These are phyloP conservation scores for Henricia sp. DNA, from an alignment of 53 echinoderm and acorn worm genomes.

Conservation along the genomic window DNA sequence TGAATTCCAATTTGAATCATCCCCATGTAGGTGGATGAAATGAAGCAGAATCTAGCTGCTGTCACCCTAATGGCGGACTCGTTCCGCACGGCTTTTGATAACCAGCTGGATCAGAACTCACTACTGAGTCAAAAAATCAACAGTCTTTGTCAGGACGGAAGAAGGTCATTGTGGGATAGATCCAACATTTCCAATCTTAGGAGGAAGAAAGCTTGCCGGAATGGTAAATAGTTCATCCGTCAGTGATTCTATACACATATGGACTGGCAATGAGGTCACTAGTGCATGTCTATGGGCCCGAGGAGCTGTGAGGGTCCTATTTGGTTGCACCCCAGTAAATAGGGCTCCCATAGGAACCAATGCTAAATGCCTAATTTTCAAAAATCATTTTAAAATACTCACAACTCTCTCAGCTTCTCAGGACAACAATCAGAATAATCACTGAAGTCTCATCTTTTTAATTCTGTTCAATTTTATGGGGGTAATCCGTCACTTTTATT, in stretches of 20 bases:
- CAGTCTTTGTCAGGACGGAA: constrained; percentile 10
- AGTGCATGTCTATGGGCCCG: too few relatives aligned
- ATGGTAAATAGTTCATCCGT: constrained; percentile 11
- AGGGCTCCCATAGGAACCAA: too few relatives aligned
- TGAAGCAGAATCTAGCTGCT: constrained; percentile 76
- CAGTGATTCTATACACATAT: neutral
- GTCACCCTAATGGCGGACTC: constrained; percentile 80
- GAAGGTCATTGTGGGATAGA: constrained; percentile 23
- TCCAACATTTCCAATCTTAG: neutral
- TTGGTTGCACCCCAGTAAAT: too few relatives aligned
- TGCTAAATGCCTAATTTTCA: too few relatives aligned
- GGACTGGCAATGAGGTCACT: neutral
- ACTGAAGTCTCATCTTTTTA: too few relatives aligned
- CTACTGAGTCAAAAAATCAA: constrained; percentile 62
- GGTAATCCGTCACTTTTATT: too few relatives aligned
- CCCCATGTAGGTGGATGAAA: constrained; percentile 66
- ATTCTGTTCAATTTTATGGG: too few relatives aligned
- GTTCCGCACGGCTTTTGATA: constrained; percentile 90
- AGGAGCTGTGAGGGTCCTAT: too few relatives aligned
- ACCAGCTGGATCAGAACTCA: constrained; percentile 86
- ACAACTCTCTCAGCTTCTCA: too few relatives aligned
- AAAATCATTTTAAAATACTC: too few relatives aligned
- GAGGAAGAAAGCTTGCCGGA: constrained; percentile 54
- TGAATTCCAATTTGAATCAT: too few relatives aligned
- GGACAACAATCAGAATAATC: too few relatives aligned